Conservation (phyloP, 2,797 vertebrate genomes). For the Semaprochilodus insignis region DNA sequence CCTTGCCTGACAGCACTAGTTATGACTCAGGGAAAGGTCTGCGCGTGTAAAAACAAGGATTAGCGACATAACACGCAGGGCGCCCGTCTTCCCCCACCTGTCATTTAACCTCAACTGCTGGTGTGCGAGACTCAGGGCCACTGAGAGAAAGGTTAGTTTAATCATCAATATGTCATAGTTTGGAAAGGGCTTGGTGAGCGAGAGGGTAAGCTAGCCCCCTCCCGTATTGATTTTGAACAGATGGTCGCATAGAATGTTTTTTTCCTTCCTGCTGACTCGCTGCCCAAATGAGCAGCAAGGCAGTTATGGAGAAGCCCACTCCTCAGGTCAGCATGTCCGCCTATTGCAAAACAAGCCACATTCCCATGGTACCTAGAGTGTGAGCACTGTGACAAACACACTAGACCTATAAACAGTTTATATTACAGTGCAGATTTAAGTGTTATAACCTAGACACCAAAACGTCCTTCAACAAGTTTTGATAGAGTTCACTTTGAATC, state of each 20-base stretch:
- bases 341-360: slow-evolving; percentile 14
- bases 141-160: slow-evolving; percentile 74
- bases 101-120: slow-evolving; percentile 79
- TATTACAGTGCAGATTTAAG: too few relatives aligned
- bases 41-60: slow-evolving; percentile 77
- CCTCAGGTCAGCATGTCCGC: slow-evolving; percentile 32
- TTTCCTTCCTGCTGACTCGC: slow-evolving; percentile 72
- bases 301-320: slow-evolving; percentile 70
- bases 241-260: slow-evolving; percentile 41
- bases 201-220: slow-evolving; percentile 45
- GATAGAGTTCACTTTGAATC: too few relatives aligned
- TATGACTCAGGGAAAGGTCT: slow-evolving; percentile 48
- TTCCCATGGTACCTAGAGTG: slow-evolving; percentile 4
- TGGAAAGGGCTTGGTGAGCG: slow-evolving; percentile 65
- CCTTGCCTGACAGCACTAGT: slow-evolving; percentile 26
- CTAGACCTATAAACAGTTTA: too few relatives aligned
- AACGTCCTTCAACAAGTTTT: too few relatives aligned
- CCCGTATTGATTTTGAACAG: slow-evolving; percentile 74
- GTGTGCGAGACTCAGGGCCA: slow-evolving; percentile 70
- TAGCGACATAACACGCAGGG: slow-evolving; percentile 75
- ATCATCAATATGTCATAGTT: slow-evolving; percentile 74
- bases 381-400: not conserved
- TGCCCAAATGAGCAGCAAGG: slow-evolving; percentile 78
- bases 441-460: too few relatives aligned
- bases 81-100: slow-evolving; percentile 76